phyloP scores from a whole-genome alignment of 2,797 vertebrate species.

The Lepilemur ruficaudatus region DNA sequence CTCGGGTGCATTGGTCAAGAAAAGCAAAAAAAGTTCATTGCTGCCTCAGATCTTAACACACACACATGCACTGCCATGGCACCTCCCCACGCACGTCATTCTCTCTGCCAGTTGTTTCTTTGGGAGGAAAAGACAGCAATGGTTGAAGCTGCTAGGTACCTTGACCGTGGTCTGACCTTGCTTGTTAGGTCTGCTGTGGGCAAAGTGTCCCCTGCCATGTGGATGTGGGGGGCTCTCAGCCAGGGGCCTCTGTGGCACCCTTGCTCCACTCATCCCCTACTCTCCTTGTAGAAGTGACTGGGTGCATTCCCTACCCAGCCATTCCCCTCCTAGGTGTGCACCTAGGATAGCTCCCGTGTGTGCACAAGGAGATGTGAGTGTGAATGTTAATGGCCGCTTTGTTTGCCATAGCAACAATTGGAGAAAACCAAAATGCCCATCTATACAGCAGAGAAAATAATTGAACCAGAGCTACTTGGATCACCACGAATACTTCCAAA shows the following conservation, averaged over 20 bases:
- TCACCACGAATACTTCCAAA: not conserved
- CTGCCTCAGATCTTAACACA: not conserved
- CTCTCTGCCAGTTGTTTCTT: not conserved
- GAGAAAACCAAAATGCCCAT: not conserved
- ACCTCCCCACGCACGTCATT: rapidly evolving
- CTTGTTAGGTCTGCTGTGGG: not conserved
- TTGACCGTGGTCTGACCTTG: not conserved
- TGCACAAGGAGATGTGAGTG: not conserved
- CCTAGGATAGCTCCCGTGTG: not conserved
- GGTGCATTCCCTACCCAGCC: not conserved
- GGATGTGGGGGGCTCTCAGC: not conserved
- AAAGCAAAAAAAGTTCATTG: not conserved
- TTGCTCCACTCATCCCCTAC: not conserved
- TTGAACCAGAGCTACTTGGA: not conserved
- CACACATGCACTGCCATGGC: not conserved
- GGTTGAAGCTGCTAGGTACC: not conserved
- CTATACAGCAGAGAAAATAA: not conserved
- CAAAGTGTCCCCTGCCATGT: not conserved
- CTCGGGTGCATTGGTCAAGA: not conserved
- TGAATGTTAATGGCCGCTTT: not conserved
- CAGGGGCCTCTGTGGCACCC: not conserved
- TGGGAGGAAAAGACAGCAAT: not conserved
- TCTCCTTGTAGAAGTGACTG: not conserved
- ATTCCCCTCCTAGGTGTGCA: rapidly evolving
- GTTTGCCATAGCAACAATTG: not conserved